Percentiles rank a stretch among this genome's conserved stretches.
phyloP scores from a whole-genome alignment of 2,113 vertebrate genomes.

The Myxocyprinus asiaticus region DNA sequence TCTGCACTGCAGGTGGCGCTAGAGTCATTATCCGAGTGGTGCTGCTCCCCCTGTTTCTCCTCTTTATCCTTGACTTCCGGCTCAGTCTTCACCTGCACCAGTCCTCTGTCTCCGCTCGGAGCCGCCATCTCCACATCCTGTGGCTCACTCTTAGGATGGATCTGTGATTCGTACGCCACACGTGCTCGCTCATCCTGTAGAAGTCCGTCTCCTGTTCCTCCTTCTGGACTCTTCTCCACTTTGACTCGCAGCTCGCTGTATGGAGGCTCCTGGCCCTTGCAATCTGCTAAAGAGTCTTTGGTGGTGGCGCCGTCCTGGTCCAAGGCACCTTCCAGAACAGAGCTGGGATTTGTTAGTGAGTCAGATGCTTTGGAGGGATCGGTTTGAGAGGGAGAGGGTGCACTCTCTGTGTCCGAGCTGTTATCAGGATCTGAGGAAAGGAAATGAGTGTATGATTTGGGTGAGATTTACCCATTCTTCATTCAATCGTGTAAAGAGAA shows the following conservation, averaged over 20 bases:
- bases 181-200: constrained; percentile 77
- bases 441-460: not conserved
- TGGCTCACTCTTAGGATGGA: constrained; percentile 85
- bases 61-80: constrained; percentile 87
- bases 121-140: constrained; percentile 77
- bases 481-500: not conserved
- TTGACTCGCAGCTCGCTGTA: constrained; percentile 79
- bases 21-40: constrained; percentile 92
- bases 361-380: constrained; percentile 85
- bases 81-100: constrained; percentile 85
- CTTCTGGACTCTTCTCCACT: constrained; percentile 80
- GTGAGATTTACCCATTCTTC: not conserved
- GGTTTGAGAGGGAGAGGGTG: constrained; percentile 90
- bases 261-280: constrained; percentile 76
- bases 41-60: constrained; percentile 75
- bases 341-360: constrained; percentile 68
- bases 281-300: constrained; percentile 61
- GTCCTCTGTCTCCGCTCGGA: constrained; percentile 67
- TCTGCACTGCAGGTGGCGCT: constrained; percentile 98
- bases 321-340: constrained; percentile 58
- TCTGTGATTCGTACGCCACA: constrained; percentile 70
- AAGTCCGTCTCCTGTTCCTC: constrained; percentile 67
- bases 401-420: constrained; percentile 98
- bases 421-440: constrained; percentile 85
- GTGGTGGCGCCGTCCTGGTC: constrained; percentile 69